Evolutionary conservation across 1,140 invertebrate genomes (phyloP).

Genomic region (Lasioglossum albipes): DNA sequence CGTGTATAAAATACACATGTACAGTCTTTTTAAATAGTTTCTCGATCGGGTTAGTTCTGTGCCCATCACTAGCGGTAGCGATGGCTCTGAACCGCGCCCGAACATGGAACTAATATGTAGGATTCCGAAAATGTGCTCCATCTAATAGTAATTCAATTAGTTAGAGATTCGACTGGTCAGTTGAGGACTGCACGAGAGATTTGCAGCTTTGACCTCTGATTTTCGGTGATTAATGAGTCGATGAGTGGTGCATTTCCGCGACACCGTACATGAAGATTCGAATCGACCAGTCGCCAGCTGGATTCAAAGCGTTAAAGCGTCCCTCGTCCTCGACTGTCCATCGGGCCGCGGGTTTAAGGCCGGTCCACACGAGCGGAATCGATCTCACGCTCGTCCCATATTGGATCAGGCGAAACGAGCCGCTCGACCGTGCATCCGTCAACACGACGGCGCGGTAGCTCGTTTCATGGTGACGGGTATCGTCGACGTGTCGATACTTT

Average conservation of each 20-base stretch:
- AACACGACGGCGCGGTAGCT: background rate
- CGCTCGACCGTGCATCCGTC: conserved; percentile 35
- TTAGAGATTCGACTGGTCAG: too few relatives aligned
- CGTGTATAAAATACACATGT: too few relatives aligned
- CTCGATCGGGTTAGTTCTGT: too few relatives aligned
- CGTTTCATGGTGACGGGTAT: background rate
- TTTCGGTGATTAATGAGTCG: too few relatives aligned
- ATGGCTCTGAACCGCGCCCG: background rate
- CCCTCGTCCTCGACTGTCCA: conserved; percentile 16
- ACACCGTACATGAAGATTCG: too few relatives aligned
- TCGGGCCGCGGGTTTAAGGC: conserved; percentile 26
- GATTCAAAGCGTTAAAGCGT: background rate
- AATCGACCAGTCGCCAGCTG: background rate
- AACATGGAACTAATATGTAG: background rate
- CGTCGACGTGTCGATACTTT: background rate
- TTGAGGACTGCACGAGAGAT: too few relatives aligned
- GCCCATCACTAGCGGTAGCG: background rate
- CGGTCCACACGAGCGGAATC: conserved; percentile 38
- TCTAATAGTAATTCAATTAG: too few relatives aligned
- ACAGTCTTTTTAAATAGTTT: too few relatives aligned
- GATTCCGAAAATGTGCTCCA: too few relatives aligned
- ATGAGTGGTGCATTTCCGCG: too few relatives aligned
- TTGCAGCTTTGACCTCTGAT: too few relatives aligned
- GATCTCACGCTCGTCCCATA: conserved; percentile 18
- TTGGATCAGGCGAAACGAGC: conserved; percentile 42